A percentile compares a stretch with the other conserved stretches of the same genome.
These are phyloP conservation scores for Pseudotriccus pelzelni DNA, from an alignment of 2,797 vertebrate genomes.

Conservation along the genomic window DNA sequence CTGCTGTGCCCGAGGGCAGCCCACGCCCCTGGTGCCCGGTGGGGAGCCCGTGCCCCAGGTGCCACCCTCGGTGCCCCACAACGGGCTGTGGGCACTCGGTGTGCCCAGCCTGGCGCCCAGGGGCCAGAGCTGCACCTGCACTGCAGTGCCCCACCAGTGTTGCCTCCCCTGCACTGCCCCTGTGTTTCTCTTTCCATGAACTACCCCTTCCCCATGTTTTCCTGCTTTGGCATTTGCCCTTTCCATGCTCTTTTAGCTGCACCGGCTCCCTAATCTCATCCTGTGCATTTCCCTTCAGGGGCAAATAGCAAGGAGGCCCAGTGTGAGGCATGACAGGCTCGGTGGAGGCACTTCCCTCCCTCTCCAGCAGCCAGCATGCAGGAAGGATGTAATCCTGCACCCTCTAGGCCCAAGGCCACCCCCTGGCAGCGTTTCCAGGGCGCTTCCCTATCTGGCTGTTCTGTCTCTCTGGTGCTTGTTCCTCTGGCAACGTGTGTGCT, in stretches of 20 bases:
- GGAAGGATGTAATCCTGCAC: too few relatives aligned
- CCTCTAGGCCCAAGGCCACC: not conserved
- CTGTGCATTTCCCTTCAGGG: fast-evolving
- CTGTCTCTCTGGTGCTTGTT: not conserved
- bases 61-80: not conserved
- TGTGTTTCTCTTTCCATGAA: fast-evolving
- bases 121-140: not conserved
- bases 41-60: not conserved
- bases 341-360: not conserved
- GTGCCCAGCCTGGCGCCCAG: not conserved
- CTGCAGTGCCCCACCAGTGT: too few relatives aligned
- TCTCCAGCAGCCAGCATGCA: fast-evolving
- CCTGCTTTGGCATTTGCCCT: not conserved
- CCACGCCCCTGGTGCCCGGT: not conserved
- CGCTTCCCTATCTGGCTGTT: not conserved
- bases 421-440: not conserved
- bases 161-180: not conserved
- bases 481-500: fast-evolving
- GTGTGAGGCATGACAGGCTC: not conserved
- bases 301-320: fast-evolving
- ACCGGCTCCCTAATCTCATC: too few relatives aligned
- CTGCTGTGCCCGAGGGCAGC: not conserved
- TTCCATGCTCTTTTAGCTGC: fast-evolving
- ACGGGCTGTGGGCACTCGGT: fast-evolving
- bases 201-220: fast-evolving